A percentile compares a stretch with the other conserved stretches of the same genome.
Evolutionary conservation across 23 tunicate genomes (phyloP).

Genomic region (Oikopleura vanhoeffeni): DNA sequence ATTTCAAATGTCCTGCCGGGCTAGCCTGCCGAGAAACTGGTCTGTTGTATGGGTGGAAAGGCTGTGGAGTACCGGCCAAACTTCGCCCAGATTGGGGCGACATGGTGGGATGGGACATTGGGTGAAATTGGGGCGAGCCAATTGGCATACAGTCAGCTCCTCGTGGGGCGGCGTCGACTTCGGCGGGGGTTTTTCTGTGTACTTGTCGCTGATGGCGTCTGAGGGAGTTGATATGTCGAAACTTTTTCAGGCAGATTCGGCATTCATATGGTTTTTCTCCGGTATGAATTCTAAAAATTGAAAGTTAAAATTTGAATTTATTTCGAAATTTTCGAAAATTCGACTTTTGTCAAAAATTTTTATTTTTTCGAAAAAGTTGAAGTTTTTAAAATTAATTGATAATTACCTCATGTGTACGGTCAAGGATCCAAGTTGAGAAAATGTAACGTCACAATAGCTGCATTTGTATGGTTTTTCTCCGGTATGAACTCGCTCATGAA

Average conservation of each 20-base stretch:
- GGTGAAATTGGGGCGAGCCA: not conserved
- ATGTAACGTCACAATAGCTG: constrained; percentile 30
- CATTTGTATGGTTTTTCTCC: constrained; percentile 63
- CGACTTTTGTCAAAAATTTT: too few relatives aligned
- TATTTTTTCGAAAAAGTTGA: not conserved
- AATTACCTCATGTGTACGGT: constrained; percentile 38
- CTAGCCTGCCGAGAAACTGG: not conserved
- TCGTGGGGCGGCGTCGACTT: constrained; percentile 7
- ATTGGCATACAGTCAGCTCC: not conserved
- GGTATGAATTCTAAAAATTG: constrained; percentile 37
- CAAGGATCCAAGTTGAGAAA: constrained; percentile 56
- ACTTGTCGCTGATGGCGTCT: constrained; percentile 67
- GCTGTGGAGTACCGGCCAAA: not conserved
- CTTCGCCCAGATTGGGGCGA: not conserved
- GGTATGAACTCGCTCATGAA: constrained; percentile 26
- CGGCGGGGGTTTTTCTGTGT: constrained; percentile 12
- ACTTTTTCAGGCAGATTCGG: constrained; percentile 28
- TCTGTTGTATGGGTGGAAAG: not conserved
- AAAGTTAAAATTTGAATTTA: not conserved
- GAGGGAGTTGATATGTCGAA: constrained; percentile 64
- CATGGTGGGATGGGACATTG: not conserved
- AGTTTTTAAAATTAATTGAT: not conserved
- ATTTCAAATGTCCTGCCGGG: not conserved
- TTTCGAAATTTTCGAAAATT: not conserved
- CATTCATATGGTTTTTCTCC: constrained; percentile 71